Conservation (phyloP, 2,113 vertebrate species). For the Pithys albifrons region DNA sequence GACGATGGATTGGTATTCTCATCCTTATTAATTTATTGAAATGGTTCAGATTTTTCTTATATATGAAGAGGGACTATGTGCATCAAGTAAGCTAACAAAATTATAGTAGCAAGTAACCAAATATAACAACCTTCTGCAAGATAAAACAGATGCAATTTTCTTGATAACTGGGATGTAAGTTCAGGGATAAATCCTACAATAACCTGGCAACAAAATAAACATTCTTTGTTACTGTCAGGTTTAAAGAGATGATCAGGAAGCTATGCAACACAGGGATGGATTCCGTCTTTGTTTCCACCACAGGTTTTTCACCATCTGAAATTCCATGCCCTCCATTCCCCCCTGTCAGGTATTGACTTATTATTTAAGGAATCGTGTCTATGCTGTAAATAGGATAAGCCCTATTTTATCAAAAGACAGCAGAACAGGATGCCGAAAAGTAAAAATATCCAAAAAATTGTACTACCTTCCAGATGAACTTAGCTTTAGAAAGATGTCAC, state of each 20-base stretch:
- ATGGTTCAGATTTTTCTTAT: slow-evolving; percentile 80
- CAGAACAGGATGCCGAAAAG: slow-evolving; percentile 33
- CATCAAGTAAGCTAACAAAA: slow-evolving; percentile 82
- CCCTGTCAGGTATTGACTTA: slow-evolving; percentile 42
- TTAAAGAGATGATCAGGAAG: slow-evolving; percentile 69
- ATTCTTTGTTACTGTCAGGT: slow-evolving; percentile 67
- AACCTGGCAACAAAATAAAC: slow-evolving; percentile 73
- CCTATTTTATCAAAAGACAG: slow-evolving; percentile 66
- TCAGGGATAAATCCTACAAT: slow-evolving; percentile 73
- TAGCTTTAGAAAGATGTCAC: background rate
- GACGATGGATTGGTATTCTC: slow-evolving; percentile 83
- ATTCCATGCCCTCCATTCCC: background rate
- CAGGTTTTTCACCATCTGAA: slow-evolving; percentile 62
- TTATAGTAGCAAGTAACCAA: slow-evolving; percentile 77
- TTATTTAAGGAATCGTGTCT: slow-evolving; percentile 56
- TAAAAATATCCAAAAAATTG: slow-evolving; percentile 3
- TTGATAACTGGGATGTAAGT: slow-evolving; percentile 71
- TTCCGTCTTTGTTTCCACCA: slow-evolving; percentile 60
- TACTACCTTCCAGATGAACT: background rate
- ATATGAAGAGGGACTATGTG: slow-evolving; percentile 81
- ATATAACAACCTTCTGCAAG: slow-evolving; percentile 69
- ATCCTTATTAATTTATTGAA: slow-evolving; percentile 87
- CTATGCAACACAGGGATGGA: slow-evolving; percentile 56
- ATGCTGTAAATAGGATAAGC: slow-evolving; percentile 64
- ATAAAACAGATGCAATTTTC: slow-evolving; percentile 74